Evolutionary conservation across 2,113 vertebrate species (phyloP), one percentile per base, ranked within the genome.

Genomic region (Corythornis madagascariensis): DNA sequence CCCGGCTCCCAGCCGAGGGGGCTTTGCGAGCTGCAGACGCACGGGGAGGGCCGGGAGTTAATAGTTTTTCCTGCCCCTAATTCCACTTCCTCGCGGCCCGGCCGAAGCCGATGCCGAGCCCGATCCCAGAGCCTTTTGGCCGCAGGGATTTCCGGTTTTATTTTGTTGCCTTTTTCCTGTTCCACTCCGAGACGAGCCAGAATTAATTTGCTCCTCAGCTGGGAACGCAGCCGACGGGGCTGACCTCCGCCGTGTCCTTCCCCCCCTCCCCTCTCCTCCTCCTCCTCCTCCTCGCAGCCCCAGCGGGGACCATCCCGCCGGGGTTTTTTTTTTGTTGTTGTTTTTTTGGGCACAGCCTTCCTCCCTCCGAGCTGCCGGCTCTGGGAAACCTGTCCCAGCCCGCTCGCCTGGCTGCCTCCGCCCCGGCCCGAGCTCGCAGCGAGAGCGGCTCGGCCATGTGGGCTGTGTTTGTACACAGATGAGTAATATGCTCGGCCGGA

Each of bases 151-250:
- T 92, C 95, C 91, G 91, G 61, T 60, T 70, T 28, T 24, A 53
- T 81, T 86, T 77, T 76, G 52, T 72, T 88, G 28, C 42, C 38
- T 67, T 72, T 88, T 89, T 35, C 94, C 90, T 60, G 76, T 75
- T 83, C 42, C 42, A 50, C 66, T 45, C 4, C 28, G 8, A 47
- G 60, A 31, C 35, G 47, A 59, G 72, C 42, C 89, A 2, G 73
- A 43, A 50, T 74, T 21, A 4, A 3, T 52, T 45, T 18, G 6
- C 86, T 63, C 60, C 82, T 67, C 15, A 15, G 0, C 59, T 10
- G 84, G 73, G 89, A 66, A 16, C 55, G 74, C 82, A 60, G 73
- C 76, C 75, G 52, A 4, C 28, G 24, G 24, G 42, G 31, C 63
- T 38, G 33, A 60, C 75, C 80, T 31, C 82, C 3, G 7, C 73